Conservation (phyloP, 1,140 invertebrate genomes). For the Diachasmimorpha longicaudata region DNA sequence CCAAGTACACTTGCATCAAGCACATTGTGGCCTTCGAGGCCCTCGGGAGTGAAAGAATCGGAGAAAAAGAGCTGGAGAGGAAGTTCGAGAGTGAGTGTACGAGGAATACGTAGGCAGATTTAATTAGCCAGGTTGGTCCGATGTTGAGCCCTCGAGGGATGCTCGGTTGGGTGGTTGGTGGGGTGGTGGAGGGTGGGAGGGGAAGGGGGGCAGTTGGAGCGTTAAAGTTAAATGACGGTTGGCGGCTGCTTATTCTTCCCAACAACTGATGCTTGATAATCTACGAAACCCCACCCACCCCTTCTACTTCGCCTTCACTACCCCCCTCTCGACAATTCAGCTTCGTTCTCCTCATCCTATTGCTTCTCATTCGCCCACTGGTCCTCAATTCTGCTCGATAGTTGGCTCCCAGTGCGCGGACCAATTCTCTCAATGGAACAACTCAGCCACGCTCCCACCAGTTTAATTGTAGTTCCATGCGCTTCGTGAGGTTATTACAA, state of each 20-base stretch:
- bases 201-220: constrained; percentile 56
- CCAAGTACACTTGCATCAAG: neutral
- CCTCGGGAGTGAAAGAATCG: neutral
- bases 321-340: constrained; percentile 26
- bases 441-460: constrained; percentile 57
- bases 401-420: constrained; percentile 50
- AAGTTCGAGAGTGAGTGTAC: constrained; percentile 27
- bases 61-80: constrained; percentile 10
- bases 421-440: constrained; percentile 63
- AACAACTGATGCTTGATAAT: constrained; percentile 64
- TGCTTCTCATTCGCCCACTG: constrained; percentile 20
- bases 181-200: constrained; percentile 7
- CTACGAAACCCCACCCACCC: constrained; percentile 50
- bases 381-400: constrained; percentile 51
- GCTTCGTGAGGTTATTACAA: constrained; percentile 19
- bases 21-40: neutral
- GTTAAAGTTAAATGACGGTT: constrained; percentile 66
- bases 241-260: constrained; percentile 64
- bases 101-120: constrained; percentile 54
- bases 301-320: constrained; percentile 15
- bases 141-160: constrained; percentile 53
- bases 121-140: constrained; percentile 60
- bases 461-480: constrained; percentile 60
- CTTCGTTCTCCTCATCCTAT: constrained; percentile 33
- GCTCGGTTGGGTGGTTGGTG: constrained; percentile 24